Evolutionary conservation across 30 jellyfish, hydroid and myxozoan species (phyloP), one percentile per base, ranked within the genome.

Genomic region (Cassiopea andromeda): DNA sequence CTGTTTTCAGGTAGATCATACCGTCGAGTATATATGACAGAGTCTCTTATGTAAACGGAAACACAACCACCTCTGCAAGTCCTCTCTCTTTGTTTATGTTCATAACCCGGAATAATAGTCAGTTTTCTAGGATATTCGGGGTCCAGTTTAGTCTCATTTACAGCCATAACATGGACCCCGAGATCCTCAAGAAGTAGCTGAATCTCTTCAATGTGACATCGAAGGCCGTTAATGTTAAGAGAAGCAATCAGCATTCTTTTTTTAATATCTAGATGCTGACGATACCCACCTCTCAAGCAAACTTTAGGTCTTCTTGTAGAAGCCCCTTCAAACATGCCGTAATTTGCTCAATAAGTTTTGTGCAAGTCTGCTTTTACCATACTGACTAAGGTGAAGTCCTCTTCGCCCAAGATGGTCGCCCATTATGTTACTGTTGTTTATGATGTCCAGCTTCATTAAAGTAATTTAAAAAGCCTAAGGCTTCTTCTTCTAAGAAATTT

Each of bases 1-100:
- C 50, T 72, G 71, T 69, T 69, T 1, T 18, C 54, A 44, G 85
- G 92, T 2, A 83, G 48, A 54, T 83, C 92, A 46, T 47, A 45
- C 46, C 85, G 77, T 27, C 68, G 77, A 10, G 81, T 83, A 58
- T 46, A 72, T 47, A 47, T 83, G 16, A 83, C 70, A 78, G 83
- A 19, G 69, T 83, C 92, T 71, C 85, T 83, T 46, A 83, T 70
- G 50, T 70, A 83, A 48, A 83, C 57, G 17, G 85, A 47, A 49
- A 82, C 83, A 8, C 83, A 71, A 82, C 83, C 91, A 10, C 91
- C 91, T 19, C 75, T 66, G 43, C 75, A 16, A 5, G 75, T 66
- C 75, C 83, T 43, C 43, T 19, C 66, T 17, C 60, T 48, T 8
- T 17, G 83, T 75, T 75, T n/a, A 7, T 9, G 83, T 50, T 75